Conservation (phyloP, 2,888 invertebrate genomes). For the Nudaria mundana region DNA sequence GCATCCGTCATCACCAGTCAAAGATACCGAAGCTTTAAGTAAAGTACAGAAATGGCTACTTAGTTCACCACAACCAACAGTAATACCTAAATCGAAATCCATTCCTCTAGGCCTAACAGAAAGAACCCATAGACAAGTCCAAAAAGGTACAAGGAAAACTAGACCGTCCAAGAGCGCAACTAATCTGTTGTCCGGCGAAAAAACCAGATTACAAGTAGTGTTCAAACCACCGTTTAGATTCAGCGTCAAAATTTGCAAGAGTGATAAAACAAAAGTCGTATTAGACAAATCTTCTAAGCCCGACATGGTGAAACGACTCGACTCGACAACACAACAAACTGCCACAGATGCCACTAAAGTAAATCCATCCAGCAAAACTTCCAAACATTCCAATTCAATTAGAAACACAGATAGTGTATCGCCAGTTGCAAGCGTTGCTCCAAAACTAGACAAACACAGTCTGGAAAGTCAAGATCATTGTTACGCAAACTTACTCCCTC, state of each 20-base stretch:
- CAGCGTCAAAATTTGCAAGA: constrained; percentile 88
- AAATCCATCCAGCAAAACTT: constrained; percentile 49
- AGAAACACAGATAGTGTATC: constrained; percentile 38
- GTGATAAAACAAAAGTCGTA: constrained; percentile 84
- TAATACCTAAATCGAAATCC: constrained; percentile 90
- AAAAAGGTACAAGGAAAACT: constrained; percentile 78
- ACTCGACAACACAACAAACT: constrained; percentile 42
- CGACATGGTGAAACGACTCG: constrained; percentile 67
- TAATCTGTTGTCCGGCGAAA: constrained; percentile 84
- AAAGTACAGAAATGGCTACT: constrained; percentile 94
- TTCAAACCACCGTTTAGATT: constrained; percentile 94
- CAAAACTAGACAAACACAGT: constrained; percentile 47
- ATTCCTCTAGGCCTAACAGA: constrained; percentile 88
- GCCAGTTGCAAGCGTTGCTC: constrained; percentile 33
- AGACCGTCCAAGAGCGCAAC: constrained; percentile 86
- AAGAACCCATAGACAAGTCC: constrained; percentile 63
- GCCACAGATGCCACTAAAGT: constrained; percentile 51
- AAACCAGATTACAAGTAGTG: constrained; percentile 90
- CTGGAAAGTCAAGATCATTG: constrained; percentile 49
- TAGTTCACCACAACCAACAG: constrained; percentile 84
- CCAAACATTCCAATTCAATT: constrained; percentile 56
- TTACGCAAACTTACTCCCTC: constrained; percentile 68
- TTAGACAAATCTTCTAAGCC: constrained; percentile 81
- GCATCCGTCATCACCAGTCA: constrained; percentile 77
- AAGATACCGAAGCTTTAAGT: constrained; percentile 81